Conservation (phyloP, 2,797 vertebrate species). For the Acrocephalus scirpaceus region DNA sequence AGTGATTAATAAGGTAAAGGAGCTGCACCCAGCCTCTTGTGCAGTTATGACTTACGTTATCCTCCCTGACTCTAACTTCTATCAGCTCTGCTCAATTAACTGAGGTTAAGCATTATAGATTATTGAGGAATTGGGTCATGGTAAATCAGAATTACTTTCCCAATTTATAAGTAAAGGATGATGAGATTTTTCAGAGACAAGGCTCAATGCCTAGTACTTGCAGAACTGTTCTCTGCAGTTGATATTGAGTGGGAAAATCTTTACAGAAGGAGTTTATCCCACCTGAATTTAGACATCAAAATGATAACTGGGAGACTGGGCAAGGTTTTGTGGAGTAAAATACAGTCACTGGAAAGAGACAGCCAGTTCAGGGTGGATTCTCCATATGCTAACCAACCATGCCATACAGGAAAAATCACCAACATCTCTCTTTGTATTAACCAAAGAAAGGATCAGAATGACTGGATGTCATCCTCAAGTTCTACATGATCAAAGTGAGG, state of each 20-base stretch:
- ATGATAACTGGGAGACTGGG: background rate
- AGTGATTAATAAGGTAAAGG: conserved; percentile 25
- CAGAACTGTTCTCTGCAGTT: background rate
- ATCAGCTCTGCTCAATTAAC: conserved; percentile 37
- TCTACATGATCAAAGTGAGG: background rate
- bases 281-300: background rate
- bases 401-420: background rate
- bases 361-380: background rate
- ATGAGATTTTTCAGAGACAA: background rate
- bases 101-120: conserved; percentile 27
- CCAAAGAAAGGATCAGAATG: background rate
- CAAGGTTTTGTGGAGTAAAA: background rate
- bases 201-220: background rate
- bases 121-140: background rate
- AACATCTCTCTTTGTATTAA: background rate
- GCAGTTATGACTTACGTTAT: conserved; percentile 37
- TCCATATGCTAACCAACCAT: background rate
- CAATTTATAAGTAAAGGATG: background rate
- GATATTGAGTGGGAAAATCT: background rate
- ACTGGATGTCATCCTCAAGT: background rate
- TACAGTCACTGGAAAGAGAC: background rate
- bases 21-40: background rate
- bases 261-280: background rate
- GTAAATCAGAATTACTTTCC: conserved; percentile 20
- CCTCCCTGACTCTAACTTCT: background rate